A percentile compares a stretch with the other conserved stretches of the same genome.
phyloP scores from a whole-genome alignment of 2,888 invertebrate genomes.

The Drosophila bunnanda region DNA sequence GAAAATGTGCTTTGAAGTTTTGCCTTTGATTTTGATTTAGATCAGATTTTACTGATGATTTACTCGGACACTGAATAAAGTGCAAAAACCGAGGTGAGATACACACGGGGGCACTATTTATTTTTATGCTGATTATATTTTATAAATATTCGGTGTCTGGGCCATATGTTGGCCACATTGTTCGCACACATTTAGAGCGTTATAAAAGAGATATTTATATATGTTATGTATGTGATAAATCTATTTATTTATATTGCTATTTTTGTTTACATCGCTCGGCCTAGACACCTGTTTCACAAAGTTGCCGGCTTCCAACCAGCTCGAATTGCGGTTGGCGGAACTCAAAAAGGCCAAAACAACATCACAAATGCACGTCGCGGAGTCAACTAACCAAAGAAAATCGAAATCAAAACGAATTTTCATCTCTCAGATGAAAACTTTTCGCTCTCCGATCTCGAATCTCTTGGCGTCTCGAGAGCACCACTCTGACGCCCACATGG shows the following conservation, averaged over 20 bases:
- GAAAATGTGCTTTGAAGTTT: constrained; percentile 68
- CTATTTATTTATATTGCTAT: constrained; percentile 54
- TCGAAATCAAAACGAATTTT: constrained; percentile 63
- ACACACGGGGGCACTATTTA: constrained; percentile 6
- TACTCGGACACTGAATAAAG: constrained; percentile 17
- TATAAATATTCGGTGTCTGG: constrained; percentile 51
- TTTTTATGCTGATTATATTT: constrained; percentile 25
- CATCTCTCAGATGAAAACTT: constrained; percentile 39
- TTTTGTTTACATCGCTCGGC: constrained; percentile 59
- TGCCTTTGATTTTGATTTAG: constrained; percentile 36
- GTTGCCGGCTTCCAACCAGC: constrained; percentile 37
- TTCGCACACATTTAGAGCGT: constrained; percentile 17
- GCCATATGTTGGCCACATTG: constrained; percentile 48
- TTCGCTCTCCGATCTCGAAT: constrained; percentile 6
- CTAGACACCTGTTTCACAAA: constrained; percentile 67
- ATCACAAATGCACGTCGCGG: constrained; percentile 67
- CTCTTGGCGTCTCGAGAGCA: constrained; percentile 37
- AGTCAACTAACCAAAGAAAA: constrained; percentile 61
- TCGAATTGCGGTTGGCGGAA: constrained; percentile 39
- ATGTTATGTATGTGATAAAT: constrained; percentile 2
- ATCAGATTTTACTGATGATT: constrained; percentile 39
- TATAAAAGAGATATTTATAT: constrained; percentile 9
- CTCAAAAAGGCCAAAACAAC: constrained; percentile 52
- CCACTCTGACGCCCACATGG: constrained; percentile 30
- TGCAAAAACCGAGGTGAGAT: constrained; percentile 22